Base-by-base conservation (phyloP, 2,797 vertebrate genomes). In the Centropyge bicolor region DNA sequence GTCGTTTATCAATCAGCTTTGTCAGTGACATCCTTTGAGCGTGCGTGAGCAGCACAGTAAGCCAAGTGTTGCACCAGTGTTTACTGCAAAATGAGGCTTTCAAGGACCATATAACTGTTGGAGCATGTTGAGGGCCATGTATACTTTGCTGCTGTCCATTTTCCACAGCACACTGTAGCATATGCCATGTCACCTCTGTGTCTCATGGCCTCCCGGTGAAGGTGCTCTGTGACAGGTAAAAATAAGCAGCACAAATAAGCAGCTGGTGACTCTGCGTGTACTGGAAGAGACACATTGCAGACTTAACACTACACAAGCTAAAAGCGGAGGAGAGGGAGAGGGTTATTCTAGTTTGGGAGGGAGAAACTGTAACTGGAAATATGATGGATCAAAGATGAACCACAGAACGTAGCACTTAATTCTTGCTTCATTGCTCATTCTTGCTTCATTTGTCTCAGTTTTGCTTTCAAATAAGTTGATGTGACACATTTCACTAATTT, bases 1-100 rank as follows among this genome's bases (percentile, higher is more conserved):
- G 87, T 89, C 74, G 31, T 92, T 92, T 91, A 92, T 91, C 93
- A 92, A 90, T 94, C 91, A 89, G 74, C 80, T 82, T 88, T 92
- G 88, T 90, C 85, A 88, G 88, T 87, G 70, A 75, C 82, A 89
- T 87, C 82, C 81, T 88, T 65, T 85, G 55, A 72, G 71, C 43
- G 71, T 82, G 75, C 70, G 54, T 88, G 77, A 78, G 71, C 14
- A 74, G 70, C 62, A 85, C 72, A 79, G 71, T 67, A 85, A 91
- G 86, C 56, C 52, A 83, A 76, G 84, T 73, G 61, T 65, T 80
- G 48, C 43, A 62, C 40, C 38, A 73, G 16, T 51, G 52, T 78
- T 85, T 68, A 3, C 31, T 13, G 22, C 20, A 61, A 63, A 83
- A 88, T 72, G 1, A 64, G 43, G 14, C 62, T 87, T 72, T 75